These are phyloP conservation scores for Limnephilus auricula DNA, from an alignment of 2,888 invertebrate species.

Conservation along the genomic window DNA sequence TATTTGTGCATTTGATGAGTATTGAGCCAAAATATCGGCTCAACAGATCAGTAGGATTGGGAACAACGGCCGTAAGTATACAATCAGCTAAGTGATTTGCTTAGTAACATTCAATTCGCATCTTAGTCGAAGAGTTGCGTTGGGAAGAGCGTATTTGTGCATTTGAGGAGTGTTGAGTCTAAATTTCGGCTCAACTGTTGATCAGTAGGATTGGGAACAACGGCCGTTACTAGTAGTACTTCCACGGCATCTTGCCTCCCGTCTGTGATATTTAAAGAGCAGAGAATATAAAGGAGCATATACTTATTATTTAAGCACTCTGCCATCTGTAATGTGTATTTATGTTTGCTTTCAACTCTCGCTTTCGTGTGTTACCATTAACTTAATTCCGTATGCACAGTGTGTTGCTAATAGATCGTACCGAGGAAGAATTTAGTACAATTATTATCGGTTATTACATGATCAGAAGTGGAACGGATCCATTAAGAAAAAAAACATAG, in stretches of 20 bases:
- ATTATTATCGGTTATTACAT: not conserved
- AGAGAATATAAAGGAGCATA: not conserved
- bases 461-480: not conserved
- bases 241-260: not conserved
- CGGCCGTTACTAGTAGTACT: too few relatives aligned
- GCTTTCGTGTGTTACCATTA: not conserved
- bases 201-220: too few relatives aligned
- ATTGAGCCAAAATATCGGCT: too few relatives aligned
- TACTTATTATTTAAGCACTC: not conserved
- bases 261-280: not conserved
- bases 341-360: not conserved
- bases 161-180: too few relatives aligned
- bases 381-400: not conserved
- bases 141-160: too few relatives aligned
- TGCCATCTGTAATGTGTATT: slow-evolving; percentile 18
- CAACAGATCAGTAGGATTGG: too few relatives aligned
- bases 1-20: too few relatives aligned
- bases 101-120: too few relatives aligned
- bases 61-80: too few relatives aligned
- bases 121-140: too few relatives aligned
- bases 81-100: too few relatives aligned
- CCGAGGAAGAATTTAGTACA: not conserved
- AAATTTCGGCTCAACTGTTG: too few relatives aligned
- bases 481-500: not conserved
- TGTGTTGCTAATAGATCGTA: not conserved